A percentile compares a stretch with the other conserved stretches of the same genome.
Conservation (phyloP, 2,797 vertebrate genomes). For the Chloroceryle inda region DNA sequence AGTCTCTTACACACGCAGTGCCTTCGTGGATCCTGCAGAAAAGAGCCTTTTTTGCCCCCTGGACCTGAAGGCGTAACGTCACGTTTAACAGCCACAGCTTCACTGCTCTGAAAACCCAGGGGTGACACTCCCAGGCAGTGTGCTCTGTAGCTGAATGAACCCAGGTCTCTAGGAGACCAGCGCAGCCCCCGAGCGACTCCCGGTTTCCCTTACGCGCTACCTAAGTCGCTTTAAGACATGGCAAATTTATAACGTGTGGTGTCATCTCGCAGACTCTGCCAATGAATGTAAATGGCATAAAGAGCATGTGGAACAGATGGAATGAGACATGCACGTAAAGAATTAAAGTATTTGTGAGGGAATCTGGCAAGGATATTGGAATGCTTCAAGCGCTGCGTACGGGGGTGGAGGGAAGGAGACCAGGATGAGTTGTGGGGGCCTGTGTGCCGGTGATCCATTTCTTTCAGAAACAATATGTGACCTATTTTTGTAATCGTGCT, state of each 20-base stretch:
- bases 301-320: conserved; percentile 82
- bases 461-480: conserved; percentile 78
- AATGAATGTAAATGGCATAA: conserved; percentile 73
- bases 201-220: neutral
- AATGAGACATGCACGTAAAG: conserved; percentile 83
- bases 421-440: conserved; percentile 65
- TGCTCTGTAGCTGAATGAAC: neutral
- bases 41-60: neutral
- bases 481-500: conserved; percentile 79
- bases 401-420: conserved; percentile 67
- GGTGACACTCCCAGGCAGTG: neutral
- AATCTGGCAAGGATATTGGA: conserved; percentile 79
- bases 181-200: neutral
- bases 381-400: conserved; percentile 73
- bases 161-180: neutral
- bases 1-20: neutral
- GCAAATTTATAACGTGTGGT: conserved; percentile 58
- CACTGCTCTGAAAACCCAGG: neutral
- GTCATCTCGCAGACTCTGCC: conserved; percentile 75
- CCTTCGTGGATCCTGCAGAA: neutral
- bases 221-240: neutral
- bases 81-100: neutral
- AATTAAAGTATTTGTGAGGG: conserved; percentile 80
- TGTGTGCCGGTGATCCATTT: conserved; percentile 71
- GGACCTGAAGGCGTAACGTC: neutral